Percentiles rank a stretch among this genome's conserved stretches.
These are phyloP conservation scores for Ochropacha duplaris DNA, from an alignment of 2,888 invertebrate species.

Conservation along the genomic window DNA sequence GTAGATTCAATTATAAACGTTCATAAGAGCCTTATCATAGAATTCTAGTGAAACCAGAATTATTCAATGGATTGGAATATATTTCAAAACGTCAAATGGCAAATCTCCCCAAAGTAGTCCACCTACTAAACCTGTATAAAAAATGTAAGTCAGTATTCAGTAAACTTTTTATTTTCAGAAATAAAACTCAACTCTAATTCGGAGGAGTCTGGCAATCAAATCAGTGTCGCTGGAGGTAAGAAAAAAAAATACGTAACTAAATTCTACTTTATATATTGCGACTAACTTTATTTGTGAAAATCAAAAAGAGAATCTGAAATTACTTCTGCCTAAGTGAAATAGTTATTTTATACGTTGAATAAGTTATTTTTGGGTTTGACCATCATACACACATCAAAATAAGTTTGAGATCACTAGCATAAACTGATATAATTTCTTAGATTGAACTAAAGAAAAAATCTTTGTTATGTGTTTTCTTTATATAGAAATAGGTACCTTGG, in stretches of 20 bases:
- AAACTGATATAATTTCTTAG: no score
- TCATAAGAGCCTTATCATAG: no score
- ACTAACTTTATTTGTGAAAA: slow-evolving; percentile 1
- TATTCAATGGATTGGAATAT: not conserved
- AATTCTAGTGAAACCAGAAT: not conserved
- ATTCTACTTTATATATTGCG: not conserved
- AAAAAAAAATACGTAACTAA: slow-evolving; percentile 15
- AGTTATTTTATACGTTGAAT: no score
- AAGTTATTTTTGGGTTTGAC: no score
- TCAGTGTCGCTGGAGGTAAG: slow-evolving; percentile 83
- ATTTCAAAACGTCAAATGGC: not conserved
- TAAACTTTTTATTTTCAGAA: slow-evolving; percentile 63
- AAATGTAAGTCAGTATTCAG: slow-evolving; percentile 9
- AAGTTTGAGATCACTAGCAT: no score
- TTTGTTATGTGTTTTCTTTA: no score
- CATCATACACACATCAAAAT: no score
- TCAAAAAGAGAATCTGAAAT: no score
- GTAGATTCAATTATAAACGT: no score
- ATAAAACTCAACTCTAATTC: slow-evolving; percentile 80
- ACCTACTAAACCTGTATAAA: slow-evolving; percentile 1
- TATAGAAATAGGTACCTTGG: no score
- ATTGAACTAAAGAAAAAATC: no score
- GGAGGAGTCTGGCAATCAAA: slow-evolving; percentile 80
- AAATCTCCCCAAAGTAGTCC: not conserved
- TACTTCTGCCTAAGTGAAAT: no score